Base-by-base conservation (phyloP, 2,113 vertebrate species). In the Lampris incognitus region DNA sequence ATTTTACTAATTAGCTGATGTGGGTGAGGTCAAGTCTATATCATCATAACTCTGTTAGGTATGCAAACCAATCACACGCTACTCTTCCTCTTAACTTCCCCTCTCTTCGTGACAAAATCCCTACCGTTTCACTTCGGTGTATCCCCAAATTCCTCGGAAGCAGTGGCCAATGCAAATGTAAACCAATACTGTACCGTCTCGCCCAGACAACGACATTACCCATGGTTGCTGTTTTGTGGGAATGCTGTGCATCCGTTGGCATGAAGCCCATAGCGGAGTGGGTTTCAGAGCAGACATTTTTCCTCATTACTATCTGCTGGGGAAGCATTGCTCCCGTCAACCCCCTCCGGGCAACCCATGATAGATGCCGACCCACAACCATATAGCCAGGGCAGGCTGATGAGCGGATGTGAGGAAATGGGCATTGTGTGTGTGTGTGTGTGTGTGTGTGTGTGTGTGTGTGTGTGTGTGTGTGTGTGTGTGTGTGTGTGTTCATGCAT, bases 241-340 rank as follows among this genome's bases (percentile, higher is more conserved):
- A 89, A 80, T 75, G 67, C 69, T 13, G 63, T 40, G 56, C 69
- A 65, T 76, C 60, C 69, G 57, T 64, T 87, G 88, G 88, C 86
- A 54, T 57, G 39, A 76, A 64, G 84, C 84, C 87, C 0, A 37
- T 7, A 62, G 52, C 4, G 6, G 66, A 85, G 81, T 82, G 80
- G 73, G 74, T 85, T 85, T 72, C 76, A 82, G 54, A 61, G 52
- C 60, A 82, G 69, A 75, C 79, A 83, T 89, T 85, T 85, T 85
- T 88, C 69, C 79, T 87, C 83, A 77, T 86, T 86, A 90, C 66
- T 70, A 76, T 85, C 79, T 85, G 80, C 71, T 69, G 50, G 72
- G 39, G 72, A 63, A 74, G 58, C 80, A 68, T 54, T 8, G 54
- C 66, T 71, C 74, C 49, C 52, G 52, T 81, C 79, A 74, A 51